Base-by-base conservation (phyloP, 2,888 invertebrate genomes). In the Lysandra coridon region DNA sequence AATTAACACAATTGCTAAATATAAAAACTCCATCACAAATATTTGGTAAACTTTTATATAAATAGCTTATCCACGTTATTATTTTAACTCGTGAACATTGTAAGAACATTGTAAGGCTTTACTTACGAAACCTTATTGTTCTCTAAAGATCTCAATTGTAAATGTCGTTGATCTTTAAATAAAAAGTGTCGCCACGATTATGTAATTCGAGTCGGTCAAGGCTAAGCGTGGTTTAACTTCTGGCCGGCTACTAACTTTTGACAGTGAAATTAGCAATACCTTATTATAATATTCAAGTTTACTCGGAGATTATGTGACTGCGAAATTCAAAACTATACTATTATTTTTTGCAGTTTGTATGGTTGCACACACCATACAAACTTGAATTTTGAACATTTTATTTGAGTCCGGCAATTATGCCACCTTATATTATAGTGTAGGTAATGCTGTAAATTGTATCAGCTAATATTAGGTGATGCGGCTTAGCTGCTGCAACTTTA, bases 161-260 rank as follows among this genome's bases (percentile, higher is more conserved):
- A 76, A 76, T 76, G 76, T 76, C 76, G 57, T 76, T 57, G 76
- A 76, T 76, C 76, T 76, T 78, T 30, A 78, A 69, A 79, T 79
- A 77, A 74, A 79, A 79, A 75, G 74, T 30, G 73, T 79, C 74
- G 79, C 79, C 62, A 30, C 49, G 53, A 57, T 79, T 79, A 79
- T 74, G 75, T 79, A 79, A 79, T 79, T 57, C 30, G 75, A 79
- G 37, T 79, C 79, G 79, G 79, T 79, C 79, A 79, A 79, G 79
- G 79, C 73, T 79, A 79, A 49, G 1, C 33, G 57, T 53, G 49
- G 73, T 4, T 74, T 74, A 40, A 73, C 64, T 69, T 30, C 69
- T 37, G 14, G 4, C 69, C 14, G 69, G 14, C 37, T 33, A 69
- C 30, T 69, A 33, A 69, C 69, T 69, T 69, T 64, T 69, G 33